Percentiles rank a stretch among this genome's conserved stretches.
Conservation (phyloP, 2,888 invertebrate genomes). For the Scaptomyza parva region DNA sequence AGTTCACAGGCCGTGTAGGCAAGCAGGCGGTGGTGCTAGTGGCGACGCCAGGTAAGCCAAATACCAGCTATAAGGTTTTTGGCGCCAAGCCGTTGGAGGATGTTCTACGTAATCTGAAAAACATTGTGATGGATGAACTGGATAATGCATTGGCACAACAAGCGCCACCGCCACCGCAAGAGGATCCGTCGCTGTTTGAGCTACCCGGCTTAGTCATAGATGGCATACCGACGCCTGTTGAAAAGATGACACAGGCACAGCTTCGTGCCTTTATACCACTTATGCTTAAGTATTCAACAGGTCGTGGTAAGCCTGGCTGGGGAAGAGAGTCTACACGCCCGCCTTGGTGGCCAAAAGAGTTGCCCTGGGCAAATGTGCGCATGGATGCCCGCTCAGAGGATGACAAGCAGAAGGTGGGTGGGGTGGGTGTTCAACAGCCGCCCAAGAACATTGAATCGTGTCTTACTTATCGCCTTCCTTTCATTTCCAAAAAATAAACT, state of each 20-base stretch:
- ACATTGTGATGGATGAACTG: constrained; percentile 97
- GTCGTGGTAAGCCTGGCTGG: constrained; percentile 98
- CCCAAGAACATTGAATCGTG: constrained; percentile 34
- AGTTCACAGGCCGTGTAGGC: constrained; percentile 98
- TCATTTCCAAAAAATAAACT: constrained; percentile 38
- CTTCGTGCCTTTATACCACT: constrained; percentile 97
- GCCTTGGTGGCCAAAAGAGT: constrained; percentile 99
- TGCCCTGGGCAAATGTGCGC: constrained; percentile 99
- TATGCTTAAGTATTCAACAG: constrained; percentile 99
- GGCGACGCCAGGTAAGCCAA: constrained; percentile 97
- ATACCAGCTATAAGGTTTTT: constrained; percentile 98
- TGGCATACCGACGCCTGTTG: constrained; percentile 98
- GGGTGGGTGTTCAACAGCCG: constrained; percentile 68
- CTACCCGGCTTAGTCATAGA: constrained; percentile 98
- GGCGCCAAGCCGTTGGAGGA: constrained; percentile 98
- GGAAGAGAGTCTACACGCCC: constrained; percentile 97
- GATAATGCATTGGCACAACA: constrained; percentile 97
- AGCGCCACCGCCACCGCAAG: constrained; percentile 91
- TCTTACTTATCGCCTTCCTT: constrained; percentile 43
- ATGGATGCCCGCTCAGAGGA: constrained; percentile 98
- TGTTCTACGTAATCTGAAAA: constrained; percentile 95
- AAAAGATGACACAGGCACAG: constrained; percentile 99
- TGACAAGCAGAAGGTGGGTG: constrained; percentile 96
- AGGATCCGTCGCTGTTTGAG: constrained; percentile 97
- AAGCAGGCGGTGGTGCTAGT: constrained; percentile 98